Base-by-base conservation (phyloP, 92 coral and sea anemone genomes). In the Montipora capitata region DNA sequence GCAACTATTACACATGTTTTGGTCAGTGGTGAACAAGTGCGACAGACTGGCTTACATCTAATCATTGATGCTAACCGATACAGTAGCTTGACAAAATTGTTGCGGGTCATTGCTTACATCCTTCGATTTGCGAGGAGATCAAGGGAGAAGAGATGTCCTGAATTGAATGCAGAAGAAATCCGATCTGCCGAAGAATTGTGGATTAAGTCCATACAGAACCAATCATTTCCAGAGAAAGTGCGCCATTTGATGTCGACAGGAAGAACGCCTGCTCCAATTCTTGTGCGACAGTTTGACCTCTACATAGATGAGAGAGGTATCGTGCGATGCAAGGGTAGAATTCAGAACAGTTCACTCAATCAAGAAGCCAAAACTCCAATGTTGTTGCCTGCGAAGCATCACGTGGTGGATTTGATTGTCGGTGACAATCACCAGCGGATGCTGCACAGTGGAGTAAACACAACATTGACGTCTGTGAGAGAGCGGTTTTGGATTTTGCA, bases 181-280 rank as follows among this genome's bases (percentile, higher is more conserved):
- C 83, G 76, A 80, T 41, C 56, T 76, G 92, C 95, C 3, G 90
- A 92, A 54, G 77, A 81, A 64, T 84, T 92, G 70, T 92, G 92
- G 95, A 83, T 92, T 66, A 88, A 83, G 88, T 78, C 95, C 78
- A 88, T 88, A 84, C 92, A 92, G 79, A 18, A 17, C 76, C 63
- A 81, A 45, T 81, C 91, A 14, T 86, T 86, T 43, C 90, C 81
- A 4, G 72, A 76, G 35, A 91, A 91, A 76, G 81, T 91, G 54
- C 38, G 64, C 15, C 77, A 79, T 76, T 77, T 91, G 81, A 62
- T 35, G 44, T n/a, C n/a, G n/a, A n/a, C n/a, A n/a, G n/a, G n/a
- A n/a, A n/a, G n/a, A n/a, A n/a, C n/a, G n/a, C n/a, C n/a, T n/a
- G n/a, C n/a, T n/a, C n/a, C n/a, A n/a, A n/a, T n/a, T n/a, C n/a